phyloP scores from a whole-genome alignment of 2,888 invertebrate genomes.

The Acrobasis consociella region DNA sequence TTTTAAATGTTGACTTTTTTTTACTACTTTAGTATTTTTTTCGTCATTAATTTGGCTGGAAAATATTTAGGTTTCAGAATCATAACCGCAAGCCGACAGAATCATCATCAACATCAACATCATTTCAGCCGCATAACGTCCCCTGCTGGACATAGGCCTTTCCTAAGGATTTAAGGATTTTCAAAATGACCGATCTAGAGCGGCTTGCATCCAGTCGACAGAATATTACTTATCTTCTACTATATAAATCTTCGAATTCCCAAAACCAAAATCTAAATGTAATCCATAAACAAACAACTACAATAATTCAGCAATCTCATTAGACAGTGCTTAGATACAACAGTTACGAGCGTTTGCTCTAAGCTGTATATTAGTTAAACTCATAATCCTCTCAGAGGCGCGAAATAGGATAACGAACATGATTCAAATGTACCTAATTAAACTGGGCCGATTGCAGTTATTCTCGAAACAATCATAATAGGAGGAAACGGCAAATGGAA shows the following conservation, averaged over 20 bases:
- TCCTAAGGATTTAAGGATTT: no score
- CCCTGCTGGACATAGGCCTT: no score
- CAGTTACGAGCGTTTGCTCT: slow-evolving; percentile 28
- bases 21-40: no score
- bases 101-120: no score
- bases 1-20: no score
- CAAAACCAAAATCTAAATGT: not conserved
- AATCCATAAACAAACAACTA: slow-evolving; percentile 8
- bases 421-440: slow-evolving; percentile 30
- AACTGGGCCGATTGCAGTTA: slow-evolving; percentile 31
- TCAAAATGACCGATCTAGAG: no score
- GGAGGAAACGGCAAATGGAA: slow-evolving; percentile 44
- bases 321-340: slow-evolving; percentile 28
- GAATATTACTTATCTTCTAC: no score
- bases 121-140: no score
- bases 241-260: not conserved
- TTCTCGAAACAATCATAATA: slow-evolving; percentile 48
- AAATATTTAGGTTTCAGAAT: no score
- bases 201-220: no score
- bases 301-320: slow-evolving; percentile 27
- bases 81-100: no score
- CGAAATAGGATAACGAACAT: slow-evolving; percentile 22
- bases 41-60: no score
- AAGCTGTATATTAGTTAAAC: slow-evolving; percentile 23
- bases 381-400: slow-evolving; percentile 19